Evolutionary conservation across 2,113 vertebrate species (phyloP), one percentile per base, ranked within the genome.

Genomic region (Corythaeola cristata): DNA sequence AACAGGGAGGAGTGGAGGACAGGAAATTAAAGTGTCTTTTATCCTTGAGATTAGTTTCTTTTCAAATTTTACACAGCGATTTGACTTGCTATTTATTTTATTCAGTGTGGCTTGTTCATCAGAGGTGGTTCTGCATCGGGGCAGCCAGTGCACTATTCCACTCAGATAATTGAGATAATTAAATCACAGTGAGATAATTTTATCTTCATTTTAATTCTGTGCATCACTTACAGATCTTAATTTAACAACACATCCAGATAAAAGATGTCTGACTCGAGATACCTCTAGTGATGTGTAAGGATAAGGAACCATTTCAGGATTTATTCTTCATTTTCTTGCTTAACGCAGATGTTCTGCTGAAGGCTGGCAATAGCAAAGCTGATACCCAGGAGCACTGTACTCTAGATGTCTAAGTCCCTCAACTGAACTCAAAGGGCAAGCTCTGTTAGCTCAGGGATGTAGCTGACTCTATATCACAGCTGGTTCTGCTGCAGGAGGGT

Each of bases 131-230:
- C 75, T 56, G 16, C 75, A 35, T 10, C 3, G 2, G 85, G 88
- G 60, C 68, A 93, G 67, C 60, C 69, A 44, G 55, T 53, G 73
- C 58, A 68, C 56, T 62, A 16, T 72, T 77, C 47, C 73, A 50
- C 62, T 85, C 49, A 78, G 53, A 93, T 96, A 90, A 87, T 3
- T 92, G 83, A 93, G 95, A 94, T 93, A 95, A 97, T 94, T 90
- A 87, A 93, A 88, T 86, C 69, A 60, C 64, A 68, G 80, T 33
- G 56, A 93, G 83, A 78, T 94, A 81, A 93, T 89, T 91, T 91
- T 75, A 68, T 83, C 92, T 95, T 95, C 74, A 77, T 89, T 96
- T 92, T 58, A 76, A 85, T 96, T 89, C 95, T 73, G 28, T 39
- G 55, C 63, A 59, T 90, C 84, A 26, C 41, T 94, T 55, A 35